These are phyloP conservation scores for Hybognathus amarus DNA, from an alignment of 2,797 vertebrate species.

Conservation along the genomic window DNA sequence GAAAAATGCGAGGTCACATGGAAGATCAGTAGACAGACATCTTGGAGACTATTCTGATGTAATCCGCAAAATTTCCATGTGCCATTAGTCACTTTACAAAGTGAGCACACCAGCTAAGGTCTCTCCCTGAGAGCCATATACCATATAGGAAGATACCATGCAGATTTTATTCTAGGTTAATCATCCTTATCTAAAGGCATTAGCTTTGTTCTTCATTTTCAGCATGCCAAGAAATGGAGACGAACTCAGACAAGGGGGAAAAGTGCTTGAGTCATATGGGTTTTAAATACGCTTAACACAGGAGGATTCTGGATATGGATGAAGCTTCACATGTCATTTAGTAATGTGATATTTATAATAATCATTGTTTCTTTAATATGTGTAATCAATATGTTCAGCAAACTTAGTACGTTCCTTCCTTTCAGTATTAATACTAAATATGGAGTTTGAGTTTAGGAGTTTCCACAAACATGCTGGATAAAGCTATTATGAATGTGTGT, in stretches of 20 bases:
- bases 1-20: conserved; percentile 48
- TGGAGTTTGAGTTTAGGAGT: neutral
- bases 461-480: neutral
- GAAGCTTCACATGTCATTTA: neutral
- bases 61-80: conserved; percentile 23
- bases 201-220: conserved; percentile 42
- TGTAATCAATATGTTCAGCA: neutral
- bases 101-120: conserved; percentile 32
- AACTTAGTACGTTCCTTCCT: neutral
- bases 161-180: conserved; percentile 62
- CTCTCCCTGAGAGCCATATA: conserved; percentile 29
- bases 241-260: conserved; percentile 8
- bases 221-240: conserved; percentile 29
- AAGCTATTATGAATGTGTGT: conserved; percentile 19
- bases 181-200: conserved; percentile 60
- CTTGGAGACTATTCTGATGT: conserved; percentile 52
- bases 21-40: conserved; percentile 43
- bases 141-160: conserved; percentile 47
- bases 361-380: neutral
- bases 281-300: conserved; percentile 34
- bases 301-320: conserved; percentile 29
- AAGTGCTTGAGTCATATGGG: conserved; percentile 29
- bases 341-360: conserved; percentile 33
- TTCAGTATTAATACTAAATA: neutral
- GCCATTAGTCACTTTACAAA: conserved; percentile 42